Evolutionary conservation across 2,888 invertebrate genomes (phyloP), one percentile per base, ranked within the genome.

Genomic region (Macrosoma leucophasiata): DNA sequence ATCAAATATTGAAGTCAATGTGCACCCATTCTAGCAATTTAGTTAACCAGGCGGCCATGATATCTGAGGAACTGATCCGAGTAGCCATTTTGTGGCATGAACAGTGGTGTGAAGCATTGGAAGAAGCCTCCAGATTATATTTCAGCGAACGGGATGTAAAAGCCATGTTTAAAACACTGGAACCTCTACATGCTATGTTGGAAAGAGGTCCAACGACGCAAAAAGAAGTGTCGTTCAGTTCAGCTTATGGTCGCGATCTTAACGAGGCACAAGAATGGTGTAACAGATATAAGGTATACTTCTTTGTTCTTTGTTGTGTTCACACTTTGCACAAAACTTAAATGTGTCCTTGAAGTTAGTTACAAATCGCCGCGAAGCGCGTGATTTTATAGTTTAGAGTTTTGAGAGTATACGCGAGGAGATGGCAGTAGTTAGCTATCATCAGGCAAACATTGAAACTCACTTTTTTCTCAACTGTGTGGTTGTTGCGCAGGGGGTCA

Each of bases 51-150:
- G 98, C 98, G 0, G 90, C 96, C 55, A 93, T 97, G 93, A 97
- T 96, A 41, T 91, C 97, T 24, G 98, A 98, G 56, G 99, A 99
- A 72, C 84, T 99, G 28, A 98, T 99, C 37, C 86, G 98, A 33
- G 97, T 98, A 1, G 98, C 99, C 2, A 99, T 99, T 48, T 81
- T 99, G 10, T 99, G 99, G 99, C 98, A 99, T 62, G 99, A 99
- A 69, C 91, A 97, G 58, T 99, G 99, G 99, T 97, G 98, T 63
- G 99, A 99, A 69, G 98, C 97, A 0, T 76, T 99, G 11, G 95
- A 95, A 57, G 98, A 98, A 66, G 98, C 98, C 0, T 95, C 95
- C 3, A 63, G 90, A 44, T 78, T 98, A 6, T 99, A 97, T 71
- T 99, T 98, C 70, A 97, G 97, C 2, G 99, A 99, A 68, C 89